phyloP scores from a whole-genome alignment of 2,888 invertebrate genomes.

The Chloromyia formosa region DNA sequence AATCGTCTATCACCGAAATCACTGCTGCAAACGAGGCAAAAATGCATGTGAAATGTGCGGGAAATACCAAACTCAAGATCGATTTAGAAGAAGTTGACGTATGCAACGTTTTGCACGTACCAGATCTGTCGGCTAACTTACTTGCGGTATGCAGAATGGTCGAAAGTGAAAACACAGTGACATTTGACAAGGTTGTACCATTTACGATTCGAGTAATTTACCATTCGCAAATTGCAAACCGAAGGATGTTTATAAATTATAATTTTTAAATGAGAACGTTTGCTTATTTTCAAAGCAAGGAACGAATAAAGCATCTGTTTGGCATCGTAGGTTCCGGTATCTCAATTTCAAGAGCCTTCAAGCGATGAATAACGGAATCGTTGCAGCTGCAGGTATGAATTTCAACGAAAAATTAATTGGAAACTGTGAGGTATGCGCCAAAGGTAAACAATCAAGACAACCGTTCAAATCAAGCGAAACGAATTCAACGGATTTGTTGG shows the following conservation, averaged over 20 bases:
- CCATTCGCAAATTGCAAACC: no score
- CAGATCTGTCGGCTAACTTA: slow-evolving; percentile 48
- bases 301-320: slow-evolving; percentile 31
- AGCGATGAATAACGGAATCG: neutral
- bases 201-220: neutral
- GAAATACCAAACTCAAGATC: no score
- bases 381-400: neutral
- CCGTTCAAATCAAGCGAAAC: slow-evolving; percentile 50
- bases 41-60: no score
- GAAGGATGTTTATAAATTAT: slow-evolving; percentile 6
- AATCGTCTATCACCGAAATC: no score
- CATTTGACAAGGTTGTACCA: neutral
- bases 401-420: neutral
- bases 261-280: neutral
- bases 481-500: slow-evolving; percentile 52
- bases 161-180: slow-evolving; percentile 19
- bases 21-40: no score
- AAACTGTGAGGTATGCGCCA: slow-evolving; percentile 48
- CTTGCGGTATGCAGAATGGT: slow-evolving; percentile 49
- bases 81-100: no score
- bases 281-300: neutral
- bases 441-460: slow-evolving; percentile 52
- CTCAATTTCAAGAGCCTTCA: neutral
- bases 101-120: slow-evolving; percentile 39
- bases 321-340: slow-evolving; percentile 44